Evolutionary conservation across 2,113 vertebrate genomes (phyloP).

Genomic region (Sylvicapra grimmia): DNA sequence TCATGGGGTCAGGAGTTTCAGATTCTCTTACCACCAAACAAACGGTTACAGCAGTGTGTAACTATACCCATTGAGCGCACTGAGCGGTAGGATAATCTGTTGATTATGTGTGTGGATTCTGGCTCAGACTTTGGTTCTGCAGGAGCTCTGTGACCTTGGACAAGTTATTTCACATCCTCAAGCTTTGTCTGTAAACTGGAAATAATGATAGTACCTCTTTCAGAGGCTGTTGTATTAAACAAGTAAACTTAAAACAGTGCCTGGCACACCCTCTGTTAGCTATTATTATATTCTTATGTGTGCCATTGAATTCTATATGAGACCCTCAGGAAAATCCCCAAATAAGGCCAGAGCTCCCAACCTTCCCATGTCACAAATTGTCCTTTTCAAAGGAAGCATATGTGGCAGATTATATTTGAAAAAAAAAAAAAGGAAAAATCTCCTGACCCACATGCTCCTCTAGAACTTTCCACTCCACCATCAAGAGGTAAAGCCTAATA

Average conservation of each 20-base stretch:
- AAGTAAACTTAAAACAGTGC: not conserved
- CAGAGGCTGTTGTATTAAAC: not conserved
- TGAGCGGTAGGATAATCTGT: not conserved
- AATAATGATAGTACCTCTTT: accelerated
- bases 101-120: not conserved
- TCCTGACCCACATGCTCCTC: not conserved
- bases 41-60: not conserved
- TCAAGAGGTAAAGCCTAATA: not conserved
- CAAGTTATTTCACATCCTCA: too few species aligned
- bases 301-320: not conserved
- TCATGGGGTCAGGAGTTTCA: not conserved
- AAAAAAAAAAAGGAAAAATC: not conserved
- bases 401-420: not conserved
- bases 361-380: not conserved
- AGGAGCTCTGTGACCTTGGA: not conserved
- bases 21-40: not conserved
- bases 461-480: not conserved
- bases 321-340: not conserved
- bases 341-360: not conserved
- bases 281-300: not conserved
- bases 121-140: not conserved
- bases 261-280: not conserved
- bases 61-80: accelerated
- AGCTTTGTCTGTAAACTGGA: not conserved
- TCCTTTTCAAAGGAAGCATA: not conserved